Conservation (phyloP, 2,113 vertebrate species). For the Butorides virescens region DNA sequence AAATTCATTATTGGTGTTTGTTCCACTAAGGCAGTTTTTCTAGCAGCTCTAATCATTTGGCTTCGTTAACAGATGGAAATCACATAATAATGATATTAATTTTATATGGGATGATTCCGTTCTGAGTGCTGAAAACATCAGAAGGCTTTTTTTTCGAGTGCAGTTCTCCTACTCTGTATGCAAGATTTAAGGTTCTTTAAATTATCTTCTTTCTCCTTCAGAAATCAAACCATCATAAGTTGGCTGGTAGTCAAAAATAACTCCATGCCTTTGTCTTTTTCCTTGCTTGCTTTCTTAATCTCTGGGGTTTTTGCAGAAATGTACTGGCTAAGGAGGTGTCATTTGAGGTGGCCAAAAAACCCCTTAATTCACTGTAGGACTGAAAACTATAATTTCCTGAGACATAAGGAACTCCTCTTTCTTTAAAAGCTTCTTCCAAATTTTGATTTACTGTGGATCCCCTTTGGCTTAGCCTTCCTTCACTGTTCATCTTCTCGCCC, state of each 20-base stretch:
- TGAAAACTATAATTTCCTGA: background rate
- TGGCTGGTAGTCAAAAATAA: background rate
- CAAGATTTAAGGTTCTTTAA: background rate
- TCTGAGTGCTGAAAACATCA: background rate
- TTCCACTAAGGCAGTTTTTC: slow-evolving; percentile 36
- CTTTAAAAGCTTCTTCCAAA: background rate
- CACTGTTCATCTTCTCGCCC: background rate
- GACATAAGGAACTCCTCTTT: background rate
- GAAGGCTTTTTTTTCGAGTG: background rate
- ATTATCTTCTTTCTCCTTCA: background rate
- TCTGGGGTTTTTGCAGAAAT: background rate
- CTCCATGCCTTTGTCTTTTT: background rate
- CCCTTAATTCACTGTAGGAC: background rate
- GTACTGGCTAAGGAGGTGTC: background rate
- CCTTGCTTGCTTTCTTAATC: background rate
- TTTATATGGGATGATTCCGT: slow-evolving; percentile 25
- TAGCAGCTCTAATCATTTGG: slow-evolving; percentile 14
- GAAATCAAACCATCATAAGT: background rate
- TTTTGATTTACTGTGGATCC: background rate
- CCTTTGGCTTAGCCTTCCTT: background rate
- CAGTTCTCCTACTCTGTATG: background rate
- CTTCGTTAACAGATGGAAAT: slow-evolving; percentile 55
- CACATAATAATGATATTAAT: slow-evolving; percentile 59
- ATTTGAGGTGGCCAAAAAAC: background rate
- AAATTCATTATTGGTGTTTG: slow-evolving; percentile 53